phyloP scores from a whole-genome alignment of 2,113 vertebrate species.

The Channa argus region DNA sequence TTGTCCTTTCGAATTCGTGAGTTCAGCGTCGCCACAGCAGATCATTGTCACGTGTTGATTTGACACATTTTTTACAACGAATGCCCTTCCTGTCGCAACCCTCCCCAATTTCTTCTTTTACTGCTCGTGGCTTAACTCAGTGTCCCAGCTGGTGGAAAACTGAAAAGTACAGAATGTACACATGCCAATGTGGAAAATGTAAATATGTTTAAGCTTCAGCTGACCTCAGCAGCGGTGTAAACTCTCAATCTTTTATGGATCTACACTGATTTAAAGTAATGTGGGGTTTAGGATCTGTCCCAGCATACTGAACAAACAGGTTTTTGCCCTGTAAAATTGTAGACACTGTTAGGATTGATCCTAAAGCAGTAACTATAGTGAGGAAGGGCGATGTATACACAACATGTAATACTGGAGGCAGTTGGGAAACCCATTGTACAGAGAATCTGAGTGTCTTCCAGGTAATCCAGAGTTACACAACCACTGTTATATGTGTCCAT shows the following conservation, averaged over 20 bases:
- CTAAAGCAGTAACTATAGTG: not conserved
- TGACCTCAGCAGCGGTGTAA: constrained; percentile 47
- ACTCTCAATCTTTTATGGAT: constrained; percentile 10
- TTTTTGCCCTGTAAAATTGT: not conserved
- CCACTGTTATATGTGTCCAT: not conserved
- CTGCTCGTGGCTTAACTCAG: constrained; percentile 23
- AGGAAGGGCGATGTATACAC: not conserved
- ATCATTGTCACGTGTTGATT: too few species aligned
- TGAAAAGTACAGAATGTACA: constrained; percentile 69
- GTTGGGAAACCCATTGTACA: not conserved
- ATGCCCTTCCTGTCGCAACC: too few species aligned
- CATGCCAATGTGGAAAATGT: constrained; percentile 36
- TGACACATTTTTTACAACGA: too few species aligned
- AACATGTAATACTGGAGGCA: too few species aligned
- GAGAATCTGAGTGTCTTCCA: too few species aligned
- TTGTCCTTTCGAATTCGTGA: too few species aligned
- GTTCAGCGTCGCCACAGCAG: too few species aligned
- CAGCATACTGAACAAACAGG: constrained; percentile 4
- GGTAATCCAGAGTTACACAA: constrained; percentile 29
- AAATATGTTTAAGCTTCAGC: constrained; percentile 17
- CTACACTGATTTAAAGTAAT: not conserved
- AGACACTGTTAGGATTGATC: constrained; percentile 17
- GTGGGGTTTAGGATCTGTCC: not conserved
- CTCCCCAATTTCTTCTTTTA: not conserved
- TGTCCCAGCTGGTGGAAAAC: constrained; percentile 63